A percentile compares a stretch with the other conserved stretches of the same genome.
Conservation (phyloP, 1,140 invertebrate species). For the Rhagoletis zephyria region DNA sequence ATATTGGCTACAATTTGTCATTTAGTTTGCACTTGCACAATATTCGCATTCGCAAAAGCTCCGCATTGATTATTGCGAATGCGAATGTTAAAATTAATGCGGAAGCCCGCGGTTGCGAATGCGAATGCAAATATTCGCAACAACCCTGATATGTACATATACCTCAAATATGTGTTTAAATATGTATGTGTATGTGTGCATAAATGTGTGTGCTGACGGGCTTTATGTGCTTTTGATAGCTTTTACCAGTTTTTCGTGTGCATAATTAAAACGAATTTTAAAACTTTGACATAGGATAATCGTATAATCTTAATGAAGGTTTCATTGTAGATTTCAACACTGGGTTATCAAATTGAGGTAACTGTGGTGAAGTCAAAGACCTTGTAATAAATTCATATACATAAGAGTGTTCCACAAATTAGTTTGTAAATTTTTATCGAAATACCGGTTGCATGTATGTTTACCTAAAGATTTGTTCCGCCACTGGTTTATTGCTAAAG, state of each 20-base stretch:
- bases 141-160: background rate
- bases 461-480: background rate
- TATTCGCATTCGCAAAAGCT: no score
- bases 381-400: background rate
- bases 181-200: background rate
- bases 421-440: background rate
- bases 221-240: background rate
- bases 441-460: background rate
- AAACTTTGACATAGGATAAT: conserved; percentile 9
- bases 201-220: no score
- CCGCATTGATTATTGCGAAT: no score
- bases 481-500: no score
- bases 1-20: no score
- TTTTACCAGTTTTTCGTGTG: background rate
- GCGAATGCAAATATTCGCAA: no score
- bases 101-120: no score
- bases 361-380: background rate
- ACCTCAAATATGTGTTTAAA: no score
- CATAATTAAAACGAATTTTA: conserved; percentile 34
- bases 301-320: conserved; percentile 19
- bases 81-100: no score
- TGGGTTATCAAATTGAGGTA: background rate
- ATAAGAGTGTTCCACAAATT: background rate
- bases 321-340: background rate
- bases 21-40: no score